These are phyloP conservation scores for Vanessa tameamea DNA, from an alignment of 1,140 invertebrate genomes.

Conservation along the genomic window DNA sequence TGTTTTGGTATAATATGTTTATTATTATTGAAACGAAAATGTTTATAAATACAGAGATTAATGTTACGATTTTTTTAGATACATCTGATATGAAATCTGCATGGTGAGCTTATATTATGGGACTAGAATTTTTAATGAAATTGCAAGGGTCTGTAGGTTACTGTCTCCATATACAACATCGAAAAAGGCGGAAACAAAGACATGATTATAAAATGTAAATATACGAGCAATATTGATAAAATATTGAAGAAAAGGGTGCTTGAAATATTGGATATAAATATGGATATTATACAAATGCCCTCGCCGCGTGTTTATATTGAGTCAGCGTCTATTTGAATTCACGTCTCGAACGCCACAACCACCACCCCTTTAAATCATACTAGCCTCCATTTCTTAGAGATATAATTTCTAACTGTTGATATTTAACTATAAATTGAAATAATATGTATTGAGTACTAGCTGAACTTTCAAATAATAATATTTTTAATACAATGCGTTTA, in stretches of 20 bases:
- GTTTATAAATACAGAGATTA: no score
- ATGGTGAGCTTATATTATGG: no score
- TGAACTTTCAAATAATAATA: no score
- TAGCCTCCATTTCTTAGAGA: neutral
- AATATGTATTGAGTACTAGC: neutral
- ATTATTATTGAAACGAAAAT: no score
- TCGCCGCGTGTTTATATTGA: slow-evolving; percentile 42
- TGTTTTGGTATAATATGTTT: no score
- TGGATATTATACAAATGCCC: slow-evolving; percentile 43
- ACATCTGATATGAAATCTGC: no score
- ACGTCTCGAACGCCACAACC: slow-evolving; percentile 30
- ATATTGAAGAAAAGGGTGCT: neutral
- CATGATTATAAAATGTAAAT: neutral
- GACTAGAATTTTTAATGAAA: no score
- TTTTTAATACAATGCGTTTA: no score
- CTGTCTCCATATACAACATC: no score
- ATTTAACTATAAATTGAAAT: neutral
- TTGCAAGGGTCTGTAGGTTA: no score
- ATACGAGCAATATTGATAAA: neutral
- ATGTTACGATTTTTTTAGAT: no score
- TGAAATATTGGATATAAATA: slow-evolving; percentile 3
- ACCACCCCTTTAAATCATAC: slow-evolving; percentile 41
- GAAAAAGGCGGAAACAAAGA: no score
- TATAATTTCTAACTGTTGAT: neutral
- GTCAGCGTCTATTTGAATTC: slow-evolving; percentile 45